Conservation (phyloP, 1,140 invertebrate genomes). For the Teleopsis dalmanni region DNA sequence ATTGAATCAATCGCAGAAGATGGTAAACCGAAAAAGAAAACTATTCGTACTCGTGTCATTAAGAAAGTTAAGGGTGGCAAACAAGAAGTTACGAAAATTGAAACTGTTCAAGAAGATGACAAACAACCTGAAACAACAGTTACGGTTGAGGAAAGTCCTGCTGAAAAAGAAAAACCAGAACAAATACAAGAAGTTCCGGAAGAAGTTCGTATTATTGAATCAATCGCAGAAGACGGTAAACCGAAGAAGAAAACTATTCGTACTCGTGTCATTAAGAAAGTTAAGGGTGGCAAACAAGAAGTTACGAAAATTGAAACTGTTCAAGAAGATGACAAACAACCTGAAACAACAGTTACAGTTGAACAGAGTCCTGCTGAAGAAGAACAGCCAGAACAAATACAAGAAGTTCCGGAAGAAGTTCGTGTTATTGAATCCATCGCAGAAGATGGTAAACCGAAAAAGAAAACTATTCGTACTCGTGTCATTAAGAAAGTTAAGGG, state of each 20-base stretch:
- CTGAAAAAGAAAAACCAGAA: constrained; percentile 10
- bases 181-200: constrained; percentile 16
- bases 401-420: constrained; percentile 13
- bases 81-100: constrained; percentile 32
- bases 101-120: constrained; percentile 33
- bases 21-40: constrained; percentile 21
- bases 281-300: constrained; percentile 15
- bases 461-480: constrained; percentile 21
- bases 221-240: constrained; percentile 25
- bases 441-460: constrained; percentile 14
- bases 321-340: constrained; percentile 15
- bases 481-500: constrained; percentile 24
- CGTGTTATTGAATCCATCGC: constrained; percentile 12
- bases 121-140: constrained; percentile 19
- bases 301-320: constrained; percentile 15
- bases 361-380: constrained; percentile 13
- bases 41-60: constrained; percentile 28
- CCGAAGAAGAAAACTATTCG: constrained; percentile 17
- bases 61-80: constrained; percentile 27
- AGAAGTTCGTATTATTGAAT: constrained; percentile 37
- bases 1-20: constrained; percentile 22
- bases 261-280: constrained; percentile 14
- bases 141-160: constrained; percentile 15
- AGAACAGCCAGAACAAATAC: constrained; percentile 6
- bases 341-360: constrained; percentile 13